Evolutionary conservation across 2,113 vertebrate genomes (phyloP).

Genomic region (Potamarius usumacintae): DNA sequence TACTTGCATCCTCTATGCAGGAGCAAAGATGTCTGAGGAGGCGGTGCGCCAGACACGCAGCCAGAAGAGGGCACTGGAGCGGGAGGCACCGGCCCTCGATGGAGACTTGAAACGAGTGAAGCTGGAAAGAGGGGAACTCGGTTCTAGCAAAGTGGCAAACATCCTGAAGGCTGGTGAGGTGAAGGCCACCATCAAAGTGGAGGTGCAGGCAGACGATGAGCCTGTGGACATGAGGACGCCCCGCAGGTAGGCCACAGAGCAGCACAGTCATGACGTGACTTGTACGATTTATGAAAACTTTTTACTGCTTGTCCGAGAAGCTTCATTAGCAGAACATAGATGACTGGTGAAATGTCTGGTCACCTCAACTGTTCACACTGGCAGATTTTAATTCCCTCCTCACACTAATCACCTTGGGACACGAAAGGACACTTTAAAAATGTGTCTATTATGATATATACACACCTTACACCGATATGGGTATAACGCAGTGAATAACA

Average conservation of each 20-base stretch:
- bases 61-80: conserved; percentile 92
- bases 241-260: conserved; percentile 80
- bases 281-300: background rate
- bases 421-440: no score
- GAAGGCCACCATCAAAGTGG: conserved; percentile 82
- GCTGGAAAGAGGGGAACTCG: conserved; percentile 78
- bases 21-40: conserved; percentile 89
- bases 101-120: conserved; percentile 84
- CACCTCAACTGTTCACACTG: background rate
- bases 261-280: no score
- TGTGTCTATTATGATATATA: no score
- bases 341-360: background rate
- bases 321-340: background rate
- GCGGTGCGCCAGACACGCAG: conserved; percentile 88
- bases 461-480: no score
- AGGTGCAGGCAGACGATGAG: conserved; percentile 83
- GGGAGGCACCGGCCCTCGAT: conserved; percentile 74
- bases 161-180: conserved; percentile 79
- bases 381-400: background rate
- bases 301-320: background rate
- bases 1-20: conserved; percentile 41
- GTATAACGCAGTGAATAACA: no score
- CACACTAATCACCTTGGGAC: background rate
- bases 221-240: conserved; percentile 97
- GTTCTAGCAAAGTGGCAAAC: conserved; percentile 70